Base-by-base conservation (phyloP, 2,797 vertebrate genomes). In the Sandelia bainsii region DNA sequence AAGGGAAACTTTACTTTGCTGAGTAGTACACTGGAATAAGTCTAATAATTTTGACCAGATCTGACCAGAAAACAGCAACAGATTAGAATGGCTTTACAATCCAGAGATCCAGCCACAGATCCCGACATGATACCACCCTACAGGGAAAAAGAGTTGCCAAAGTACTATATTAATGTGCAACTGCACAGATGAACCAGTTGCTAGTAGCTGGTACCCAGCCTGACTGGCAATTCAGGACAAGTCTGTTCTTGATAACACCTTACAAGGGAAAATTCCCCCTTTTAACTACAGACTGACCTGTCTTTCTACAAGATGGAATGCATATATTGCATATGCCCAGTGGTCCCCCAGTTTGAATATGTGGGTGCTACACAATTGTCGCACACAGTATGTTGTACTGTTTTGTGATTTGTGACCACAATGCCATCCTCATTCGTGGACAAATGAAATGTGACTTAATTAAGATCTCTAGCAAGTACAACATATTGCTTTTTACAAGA, bases 1-100 rank as follows among this genome's bases (percentile, higher is more conserved):
- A 68, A 23, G 20, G 22, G 48, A 72, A 77, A 72, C 53, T 76
- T 39, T 44, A 23, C 42, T 67, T 25, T 51, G 40, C 3, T 0
- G 34, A 62, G 11, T 13, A 72, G 57, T 32, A 52, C 29, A 20
- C 29, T 32, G 20, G 37, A 11, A 48, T 52, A 48, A n/a, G n/a
- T n/a, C n/a, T n/a, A n/a, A n/a, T n/a, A n/a, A n/a, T n/a, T n/a
- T n/a, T n/a, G n/a, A n/a, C n/a, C n/a, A n/a, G n/a, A n/a, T n/a
- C n/a, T n/a, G n/a, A n/a, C n/a, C n/a, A 5, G 4, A 44, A 60
- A 75, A 37, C 20, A 13, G 50, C 23, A 56, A n/a, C 44, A 16
- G 39, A 8, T 37, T n/a, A n/a, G n/a, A n/a, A n/a, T n/a, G 32
- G 39, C 13, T 40, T 40, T 40, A 14, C 1, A 13, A 1, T 6